Conservation (phyloP, 1,140 invertebrate genomes). For the Eciton burchellii region DNA sequence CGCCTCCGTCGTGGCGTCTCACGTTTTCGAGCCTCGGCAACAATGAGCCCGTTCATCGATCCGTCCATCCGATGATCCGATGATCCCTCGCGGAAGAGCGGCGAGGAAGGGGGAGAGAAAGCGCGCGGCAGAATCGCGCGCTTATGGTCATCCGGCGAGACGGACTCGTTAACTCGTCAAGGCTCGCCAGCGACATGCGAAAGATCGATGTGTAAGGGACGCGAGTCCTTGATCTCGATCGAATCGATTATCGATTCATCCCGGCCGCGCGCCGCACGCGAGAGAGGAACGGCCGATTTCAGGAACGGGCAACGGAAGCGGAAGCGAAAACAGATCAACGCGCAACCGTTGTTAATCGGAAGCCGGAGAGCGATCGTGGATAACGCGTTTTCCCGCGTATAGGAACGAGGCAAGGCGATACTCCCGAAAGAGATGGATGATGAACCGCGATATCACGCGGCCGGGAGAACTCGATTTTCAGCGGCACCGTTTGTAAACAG, state of each 20-base stretch:
- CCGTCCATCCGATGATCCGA: constrained; percentile 39
- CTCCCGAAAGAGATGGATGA: not conserved
- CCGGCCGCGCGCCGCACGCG: too few relatives aligned
- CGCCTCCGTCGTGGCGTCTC: constrained; percentile 59
- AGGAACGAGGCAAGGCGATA: not conserved
- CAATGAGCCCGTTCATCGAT: constrained; percentile 67
- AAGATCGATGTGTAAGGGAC: constrained; percentile 27
- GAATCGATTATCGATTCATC: not conserved
- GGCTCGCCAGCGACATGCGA: constrained; percentile 7
- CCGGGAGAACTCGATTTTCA: constrained; percentile 55
- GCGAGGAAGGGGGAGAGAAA: constrained; percentile 16
- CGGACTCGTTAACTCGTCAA: constrained; percentile 58
- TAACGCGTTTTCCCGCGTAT: not conserved
- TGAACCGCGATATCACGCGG: constrained; percentile 8
- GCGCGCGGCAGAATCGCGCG: constrained; percentile 35
- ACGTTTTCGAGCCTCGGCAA: constrained; percentile 53
- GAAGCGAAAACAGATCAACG: too few relatives aligned
- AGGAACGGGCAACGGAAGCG: too few relatives aligned
- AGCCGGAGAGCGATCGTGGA: not conserved
- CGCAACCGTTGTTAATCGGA: too few relatives aligned
- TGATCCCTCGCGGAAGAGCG: constrained; percentile 23
- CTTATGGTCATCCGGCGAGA: constrained; percentile 58
- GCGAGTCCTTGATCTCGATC: not conserved
- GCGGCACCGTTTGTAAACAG: constrained; percentile 29
- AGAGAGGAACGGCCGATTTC: too few relatives aligned